phyloP scores from a whole-genome alignment of 2,888 invertebrate genomes.

The Cepaea hortensis region DNA sequence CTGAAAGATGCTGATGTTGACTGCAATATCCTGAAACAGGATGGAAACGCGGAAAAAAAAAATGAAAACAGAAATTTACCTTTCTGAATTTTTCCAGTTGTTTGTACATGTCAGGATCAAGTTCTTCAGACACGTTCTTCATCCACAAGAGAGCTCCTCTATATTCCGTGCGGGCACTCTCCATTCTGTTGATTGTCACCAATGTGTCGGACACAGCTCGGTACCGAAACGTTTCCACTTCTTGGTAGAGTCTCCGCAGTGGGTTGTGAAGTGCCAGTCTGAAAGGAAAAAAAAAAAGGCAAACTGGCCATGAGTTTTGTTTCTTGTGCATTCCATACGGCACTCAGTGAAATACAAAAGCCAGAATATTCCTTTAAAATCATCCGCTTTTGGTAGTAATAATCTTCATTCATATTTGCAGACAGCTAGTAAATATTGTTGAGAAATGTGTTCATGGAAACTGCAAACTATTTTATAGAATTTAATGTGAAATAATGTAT shows the following conservation, averaged over 20 bases:
- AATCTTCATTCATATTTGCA: too few species aligned
- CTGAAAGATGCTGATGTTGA: too few species aligned
- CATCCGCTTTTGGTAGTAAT: too few species aligned
- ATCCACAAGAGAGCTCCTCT: slow-evolving; percentile 91
- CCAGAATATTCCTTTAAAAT: background rate
- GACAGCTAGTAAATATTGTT: too few species aligned
- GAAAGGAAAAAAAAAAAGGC: slow-evolving; percentile 32
- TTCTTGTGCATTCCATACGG: background rate
- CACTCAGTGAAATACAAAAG: background rate
- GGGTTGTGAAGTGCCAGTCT: slow-evolving; percentile 90
- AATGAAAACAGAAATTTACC: slow-evolving; percentile 77
- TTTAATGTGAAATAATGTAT: too few species aligned
- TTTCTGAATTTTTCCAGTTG: slow-evolving; percentile 97
- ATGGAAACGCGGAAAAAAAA: too few species aligned
- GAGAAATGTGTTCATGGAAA: too few species aligned
- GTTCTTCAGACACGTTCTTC: slow-evolving; percentile 95
- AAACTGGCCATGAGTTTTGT: background rate
- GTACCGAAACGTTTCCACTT: slow-evolving; percentile 96
- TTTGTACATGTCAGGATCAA: slow-evolving; percentile 97
- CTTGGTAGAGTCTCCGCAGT: slow-evolving; percentile 85
- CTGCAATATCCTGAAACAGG: too few species aligned
- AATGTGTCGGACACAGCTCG: slow-evolving; percentile 95
- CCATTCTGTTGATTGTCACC: slow-evolving; percentile 93
- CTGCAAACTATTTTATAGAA: too few species aligned
- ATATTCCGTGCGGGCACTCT: slow-evolving; percentile 95